Evolutionary conservation across 2,797 vertebrate species (phyloP), one percentile per base, ranked within the genome.

Genomic region (Streptopelia turtur): DNA sequence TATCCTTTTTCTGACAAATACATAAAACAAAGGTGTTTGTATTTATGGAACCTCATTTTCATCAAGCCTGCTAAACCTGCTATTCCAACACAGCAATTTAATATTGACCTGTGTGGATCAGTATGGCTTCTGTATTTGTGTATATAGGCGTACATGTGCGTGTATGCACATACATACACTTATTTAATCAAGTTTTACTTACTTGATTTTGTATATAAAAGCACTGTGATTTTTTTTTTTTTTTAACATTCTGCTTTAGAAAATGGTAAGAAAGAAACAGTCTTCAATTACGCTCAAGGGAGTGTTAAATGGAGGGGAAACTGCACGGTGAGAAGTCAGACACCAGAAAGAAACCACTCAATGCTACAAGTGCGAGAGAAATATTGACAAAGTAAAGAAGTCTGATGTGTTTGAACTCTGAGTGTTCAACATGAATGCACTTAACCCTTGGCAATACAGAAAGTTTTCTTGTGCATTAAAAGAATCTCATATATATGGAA

Each of bases 351-450:
- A 95, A 95, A 84, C 71, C 80, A 53, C 63, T 96, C 90, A 84
- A 4, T 82, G 66, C 59, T 43, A 79, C 5, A 10, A 93, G 79
- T 77, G 85, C 70, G 93, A 90, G 56, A 6, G 15, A 90, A 93
- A 93, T 92, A 96, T 89, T 89, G 94, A 93, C 87, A 90, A 84
- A 83, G 65, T 61, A 76, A 88, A 91, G 80, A 89, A 78, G 50
- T 57, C 68, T 55, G 83, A 80, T 56, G 78, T 14, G 15, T 87
- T 93, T 87, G 83, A 93, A 92, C 68, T 64, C 80, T 24, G 31
- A 87, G 77, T 30, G 52, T 39, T 94, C 86, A 57, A 41, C 3
- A 7, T 8, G 66, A 43, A 59, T 55, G 24, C 13, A 7, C 27
- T 93, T 94, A 95, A 96, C 81, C 71, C 78, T 89, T 83, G 43